A percentile compares a stretch with the other conserved stretches of the same genome.
Conservation (phyloP, 2,797 vertebrate species). For the Aulostomus chinensis region DNA sequence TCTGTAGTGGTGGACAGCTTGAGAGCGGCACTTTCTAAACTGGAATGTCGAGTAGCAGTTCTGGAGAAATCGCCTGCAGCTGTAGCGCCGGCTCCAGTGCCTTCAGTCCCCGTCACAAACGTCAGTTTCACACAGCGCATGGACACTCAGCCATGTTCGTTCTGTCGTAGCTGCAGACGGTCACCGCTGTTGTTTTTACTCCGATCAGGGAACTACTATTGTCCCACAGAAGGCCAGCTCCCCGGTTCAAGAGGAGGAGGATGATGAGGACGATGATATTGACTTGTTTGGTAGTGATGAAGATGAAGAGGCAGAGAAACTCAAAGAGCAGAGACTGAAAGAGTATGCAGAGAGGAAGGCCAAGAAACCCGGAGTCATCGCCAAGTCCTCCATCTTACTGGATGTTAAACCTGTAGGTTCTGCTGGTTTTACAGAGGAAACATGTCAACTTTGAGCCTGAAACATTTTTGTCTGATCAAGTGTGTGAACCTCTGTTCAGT, state of each 20-base stretch:
- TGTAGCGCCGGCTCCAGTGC: constrained; percentile 25
- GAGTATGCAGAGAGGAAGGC: constrained; percentile 90
- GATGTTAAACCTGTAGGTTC: constrained; percentile 94
- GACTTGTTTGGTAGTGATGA: constrained; percentile 94
- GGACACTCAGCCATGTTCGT: too few relatives aligned
- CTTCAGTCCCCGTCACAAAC: constrained; percentile 63
- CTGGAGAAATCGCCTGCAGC: constrained; percentile 83
- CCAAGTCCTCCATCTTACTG: constrained; percentile 95
- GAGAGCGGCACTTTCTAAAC: constrained; percentile 84
- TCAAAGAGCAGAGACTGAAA: constrained; percentile 89
- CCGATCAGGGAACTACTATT: constrained; percentile 53
- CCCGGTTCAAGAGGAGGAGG: constrained; percentile 25
- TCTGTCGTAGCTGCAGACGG: too few relatives aligned
- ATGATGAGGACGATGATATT: constrained; percentile 79
- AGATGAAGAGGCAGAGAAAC: constrained; percentile 85
- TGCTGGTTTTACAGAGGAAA: neutral
- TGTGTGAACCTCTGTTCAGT: constrained; percentile 72
- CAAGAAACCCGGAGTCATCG: constrained; percentile 88
- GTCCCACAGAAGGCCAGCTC: constrained; percentile 57
- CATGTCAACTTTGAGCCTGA: too few relatives aligned
- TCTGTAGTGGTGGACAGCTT: constrained; percentile 86
- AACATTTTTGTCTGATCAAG: too few relatives aligned
- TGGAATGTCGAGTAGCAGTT: constrained; percentile 85
- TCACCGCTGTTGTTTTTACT: neutral
- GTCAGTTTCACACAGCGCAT: constrained; percentile 51